Conservation (phyloP, 2,888 invertebrate genomes). For the Cryptosula pallasiana region DNA sequence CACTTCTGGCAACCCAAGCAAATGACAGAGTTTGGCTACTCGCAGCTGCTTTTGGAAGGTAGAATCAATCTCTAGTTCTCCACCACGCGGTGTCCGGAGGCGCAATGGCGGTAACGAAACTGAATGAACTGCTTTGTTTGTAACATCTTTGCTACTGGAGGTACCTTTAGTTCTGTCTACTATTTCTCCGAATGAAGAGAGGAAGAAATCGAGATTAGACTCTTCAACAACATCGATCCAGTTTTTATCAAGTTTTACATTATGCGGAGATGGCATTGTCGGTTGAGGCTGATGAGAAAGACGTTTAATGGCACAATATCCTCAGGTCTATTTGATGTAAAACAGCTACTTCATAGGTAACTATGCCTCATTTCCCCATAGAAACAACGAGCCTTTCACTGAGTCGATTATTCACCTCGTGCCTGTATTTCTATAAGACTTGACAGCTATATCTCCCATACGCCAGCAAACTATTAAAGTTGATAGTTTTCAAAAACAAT, state of each 20-base stretch:
- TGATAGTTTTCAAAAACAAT: not conserved
- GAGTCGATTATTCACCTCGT: not conserved
- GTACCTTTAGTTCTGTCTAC: not conserved
- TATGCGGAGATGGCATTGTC: not conserved
- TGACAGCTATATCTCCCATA: not conserved
- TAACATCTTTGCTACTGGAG: not conserved
- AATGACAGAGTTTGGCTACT: constrained; percentile 1
- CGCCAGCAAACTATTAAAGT: not conserved
- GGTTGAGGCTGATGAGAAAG: not conserved
- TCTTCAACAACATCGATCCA: not conserved
- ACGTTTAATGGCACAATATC: not conserved
- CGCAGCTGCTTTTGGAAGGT: not conserved
- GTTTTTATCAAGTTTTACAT: not conserved
- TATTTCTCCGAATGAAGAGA: not conserved
- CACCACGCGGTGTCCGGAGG: not conserved
- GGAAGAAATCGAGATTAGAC: not conserved
- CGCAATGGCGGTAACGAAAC: not conserved
- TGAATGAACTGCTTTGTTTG: not conserved
- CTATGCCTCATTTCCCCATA: too few species aligned
- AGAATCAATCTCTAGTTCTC: constrained; percentile 19
- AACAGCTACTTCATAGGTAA: too few species aligned
- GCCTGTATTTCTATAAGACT: not conserved
- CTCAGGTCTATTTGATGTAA: too few species aligned
- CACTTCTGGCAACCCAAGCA: not conserved
- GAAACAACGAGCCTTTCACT: not conserved